phyloP scores from a whole-genome alignment of 2,113 vertebrate species.

The Dipodomys stephensi region DNA sequence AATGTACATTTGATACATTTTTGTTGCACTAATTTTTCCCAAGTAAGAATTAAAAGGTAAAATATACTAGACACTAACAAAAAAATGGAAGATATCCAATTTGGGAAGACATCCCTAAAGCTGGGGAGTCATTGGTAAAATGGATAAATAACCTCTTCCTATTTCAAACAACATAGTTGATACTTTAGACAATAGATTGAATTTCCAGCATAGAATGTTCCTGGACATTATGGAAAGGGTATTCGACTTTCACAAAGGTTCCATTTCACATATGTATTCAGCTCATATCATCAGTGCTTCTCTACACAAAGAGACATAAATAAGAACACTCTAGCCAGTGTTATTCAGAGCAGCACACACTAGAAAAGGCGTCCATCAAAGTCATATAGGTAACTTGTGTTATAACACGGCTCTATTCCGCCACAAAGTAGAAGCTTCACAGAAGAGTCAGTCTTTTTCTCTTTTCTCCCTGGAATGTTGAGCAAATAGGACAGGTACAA shows the following conservation, averaged over 20 bases:
- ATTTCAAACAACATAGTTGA: neutral
- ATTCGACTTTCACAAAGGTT: constrained; percentile 18
- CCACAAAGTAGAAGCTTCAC: neutral
- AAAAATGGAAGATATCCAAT: neutral
- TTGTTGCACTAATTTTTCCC: neutral
- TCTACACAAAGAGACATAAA: neutral
- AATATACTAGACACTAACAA: neutral
- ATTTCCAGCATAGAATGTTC: neutral
- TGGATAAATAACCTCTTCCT: neutral
- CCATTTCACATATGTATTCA: constrained; percentile 12
- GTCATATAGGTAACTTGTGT: neutral
- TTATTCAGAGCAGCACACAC: constrained; percentile 4
- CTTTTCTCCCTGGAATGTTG: neutral
- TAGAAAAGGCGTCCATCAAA: neutral
- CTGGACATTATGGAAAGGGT: neutral
- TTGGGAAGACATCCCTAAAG: neutral
- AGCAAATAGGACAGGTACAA: neutral
- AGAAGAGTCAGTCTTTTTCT: neutral
- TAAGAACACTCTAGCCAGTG: neutral
- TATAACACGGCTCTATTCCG: neutral
- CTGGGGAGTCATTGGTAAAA: neutral
- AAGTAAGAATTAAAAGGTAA: neutral
- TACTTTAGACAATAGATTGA: neutral
- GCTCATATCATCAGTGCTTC: neutral
- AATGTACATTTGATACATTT: neutral